These are phyloP conservation scores for Crotalus helleri DNA, from an alignment of 2,113 vertebrate genomes.

Conservation along the genomic window DNA sequence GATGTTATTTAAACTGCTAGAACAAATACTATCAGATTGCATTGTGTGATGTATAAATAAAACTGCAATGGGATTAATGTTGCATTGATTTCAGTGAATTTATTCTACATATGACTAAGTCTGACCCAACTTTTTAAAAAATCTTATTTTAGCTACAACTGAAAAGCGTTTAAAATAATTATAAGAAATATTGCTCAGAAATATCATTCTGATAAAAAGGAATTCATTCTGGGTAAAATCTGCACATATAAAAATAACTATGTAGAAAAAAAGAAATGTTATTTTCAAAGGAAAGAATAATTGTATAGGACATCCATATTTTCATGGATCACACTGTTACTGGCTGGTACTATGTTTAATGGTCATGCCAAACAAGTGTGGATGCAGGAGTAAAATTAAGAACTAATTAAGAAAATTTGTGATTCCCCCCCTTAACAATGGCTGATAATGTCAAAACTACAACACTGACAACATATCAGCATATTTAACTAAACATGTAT, in stretches of 20 bases:
- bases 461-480: neutral
- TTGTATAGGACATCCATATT: neutral
- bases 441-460: neutral
- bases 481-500: neutral
- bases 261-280: neutral
- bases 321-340: neutral
- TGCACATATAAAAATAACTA: neutral
- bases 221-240: neutral
- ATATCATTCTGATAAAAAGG: neutral
- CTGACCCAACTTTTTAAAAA: neutral
- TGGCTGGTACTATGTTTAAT: neutral
- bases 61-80: neutral
- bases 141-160: neutral
- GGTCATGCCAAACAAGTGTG: neutral
- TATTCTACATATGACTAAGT: neutral
- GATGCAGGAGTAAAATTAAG: neutral
- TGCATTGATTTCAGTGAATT: neutral
- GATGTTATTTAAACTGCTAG: neutral
- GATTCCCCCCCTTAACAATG: neutral
- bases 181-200: neutral
- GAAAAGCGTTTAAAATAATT: neutral
- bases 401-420: neutral
- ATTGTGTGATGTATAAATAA: neutral
- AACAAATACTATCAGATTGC: neutral
- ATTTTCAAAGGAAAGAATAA: neutral